Evolutionary conservation across 2,797 vertebrate genomes (phyloP).

Genomic region (Anguilla marmorata): DNA sequence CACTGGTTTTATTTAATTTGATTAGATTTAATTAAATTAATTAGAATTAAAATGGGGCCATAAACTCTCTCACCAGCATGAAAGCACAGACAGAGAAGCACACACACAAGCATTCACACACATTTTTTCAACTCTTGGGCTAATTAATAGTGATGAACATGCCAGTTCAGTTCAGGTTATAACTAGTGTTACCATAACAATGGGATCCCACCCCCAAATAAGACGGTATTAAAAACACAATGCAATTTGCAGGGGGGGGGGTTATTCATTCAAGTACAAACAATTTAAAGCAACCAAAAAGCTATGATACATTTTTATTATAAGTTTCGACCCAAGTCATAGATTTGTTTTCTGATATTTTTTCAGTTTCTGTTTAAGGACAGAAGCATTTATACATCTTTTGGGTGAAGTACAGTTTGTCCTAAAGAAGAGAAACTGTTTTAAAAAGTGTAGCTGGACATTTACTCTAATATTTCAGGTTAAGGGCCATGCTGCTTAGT

Average conservation of each 20-base stretch:
- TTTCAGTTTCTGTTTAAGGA: not conserved
- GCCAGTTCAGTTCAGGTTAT: not conserved
- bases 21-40: not conserved
- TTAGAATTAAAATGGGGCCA: not conserved
- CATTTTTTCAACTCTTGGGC: not conserved
- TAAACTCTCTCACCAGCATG: not conserved
- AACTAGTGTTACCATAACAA: not conserved
- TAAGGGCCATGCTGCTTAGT: not conserved
- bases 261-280: not conserved
- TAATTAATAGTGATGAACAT: not conserved
- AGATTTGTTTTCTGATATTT: not conserved
- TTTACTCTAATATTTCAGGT: not conserved
- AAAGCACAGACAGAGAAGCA: not conserved
- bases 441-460: not conserved
- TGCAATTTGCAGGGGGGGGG: not conserved
- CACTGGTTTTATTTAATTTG: not conserved
- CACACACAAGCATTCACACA: not conserved
- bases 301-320: not conserved
- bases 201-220: not conserved
- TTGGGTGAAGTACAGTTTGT: not conserved
- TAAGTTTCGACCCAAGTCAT: not conserved
- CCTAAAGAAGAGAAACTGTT: not conserved
- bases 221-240: not conserved
- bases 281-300: conserved; percentile 20
- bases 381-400: not conserved